Percentiles rank a stretch among this genome's conserved stretches.
These are phyloP conservation scores for Muraenolepis orangiensis DNA, from an alignment of 2,797 vertebrate species.

Conservation along the genomic window DNA sequence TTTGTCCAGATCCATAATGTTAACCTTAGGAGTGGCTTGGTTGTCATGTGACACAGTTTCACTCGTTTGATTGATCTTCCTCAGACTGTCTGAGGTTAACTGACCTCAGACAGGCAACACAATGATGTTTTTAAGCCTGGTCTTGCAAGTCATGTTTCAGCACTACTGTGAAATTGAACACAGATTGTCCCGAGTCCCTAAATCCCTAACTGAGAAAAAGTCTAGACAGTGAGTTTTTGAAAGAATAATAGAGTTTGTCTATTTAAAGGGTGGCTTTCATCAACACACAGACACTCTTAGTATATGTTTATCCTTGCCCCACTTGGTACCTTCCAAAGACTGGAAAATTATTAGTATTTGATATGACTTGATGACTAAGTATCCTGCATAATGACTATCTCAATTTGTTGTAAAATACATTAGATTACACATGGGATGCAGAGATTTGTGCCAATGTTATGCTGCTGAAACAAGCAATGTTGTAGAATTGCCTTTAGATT, in stretches of 20 bases:
- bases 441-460: not conserved
- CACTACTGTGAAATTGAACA: not conserved
- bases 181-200: not conserved
- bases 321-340: not conserved
- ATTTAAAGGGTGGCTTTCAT: not conserved
- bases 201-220: not conserved
- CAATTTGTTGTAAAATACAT: not conserved
- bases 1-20: conserved; percentile 3
- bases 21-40: not conserved
- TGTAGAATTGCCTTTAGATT: not conserved
- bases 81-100: not conserved
- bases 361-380: not conserved
- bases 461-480: not conserved
- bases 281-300: not conserved
- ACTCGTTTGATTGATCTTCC: not conserved
- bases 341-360: not conserved
- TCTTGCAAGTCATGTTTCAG: not conserved
- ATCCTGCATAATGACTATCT: not conserved
- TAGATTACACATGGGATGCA: not conserved
- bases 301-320: not conserved
- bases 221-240: not conserved
- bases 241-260: not conserved
- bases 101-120: not conserved
- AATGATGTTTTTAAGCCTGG: not conserved
- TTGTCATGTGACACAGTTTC: not conserved